These are phyloP conservation scores for Melanotaenia maccullochi DNA, from an alignment of 2,797 vertebrate species.

Conservation along the genomic window DNA sequence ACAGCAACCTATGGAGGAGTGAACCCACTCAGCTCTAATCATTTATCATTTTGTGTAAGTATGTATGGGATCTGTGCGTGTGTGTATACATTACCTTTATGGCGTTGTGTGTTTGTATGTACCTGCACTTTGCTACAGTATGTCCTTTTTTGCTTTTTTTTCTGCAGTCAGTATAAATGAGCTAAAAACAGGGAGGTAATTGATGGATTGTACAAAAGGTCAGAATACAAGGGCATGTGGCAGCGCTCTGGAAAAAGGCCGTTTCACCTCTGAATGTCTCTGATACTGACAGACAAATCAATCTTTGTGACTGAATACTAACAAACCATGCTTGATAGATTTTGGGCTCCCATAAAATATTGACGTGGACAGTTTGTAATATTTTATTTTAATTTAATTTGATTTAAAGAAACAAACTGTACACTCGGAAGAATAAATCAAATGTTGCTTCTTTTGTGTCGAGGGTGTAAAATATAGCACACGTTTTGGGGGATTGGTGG, in stretches of 20 bases:
- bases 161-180: constrained; percentile 51
- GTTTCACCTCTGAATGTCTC: constrained; percentile 65
- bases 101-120: constrained; percentile 16
- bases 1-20: constrained; percentile 22
- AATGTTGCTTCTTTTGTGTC: neutral
- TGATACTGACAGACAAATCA: constrained; percentile 64
- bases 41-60: constrained; percentile 49
- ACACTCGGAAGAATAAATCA: neutral
- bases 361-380: constrained; percentile 16
- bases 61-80: neutral
- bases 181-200: constrained; percentile 62
- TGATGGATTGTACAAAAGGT: constrained; percentile 74
- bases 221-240: constrained; percentile 68
- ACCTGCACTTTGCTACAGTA: constrained; percentile 2
- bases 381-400: constrained; percentile 7
- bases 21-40: constrained; percentile 34
- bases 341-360: constrained; percentile 24
- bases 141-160: constrained; percentile 19
- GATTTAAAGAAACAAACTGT: constrained; percentile 16
- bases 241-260: constrained; percentile 56
- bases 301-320: constrained; percentile 60
- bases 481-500: neutral
- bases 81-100: constrained; percentile 7
- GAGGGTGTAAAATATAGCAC: neutral
- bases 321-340: constrained; percentile 49